phyloP scores from a whole-genome alignment of 2,888 invertebrate genomes.

The Euzophera pinguis region DNA sequence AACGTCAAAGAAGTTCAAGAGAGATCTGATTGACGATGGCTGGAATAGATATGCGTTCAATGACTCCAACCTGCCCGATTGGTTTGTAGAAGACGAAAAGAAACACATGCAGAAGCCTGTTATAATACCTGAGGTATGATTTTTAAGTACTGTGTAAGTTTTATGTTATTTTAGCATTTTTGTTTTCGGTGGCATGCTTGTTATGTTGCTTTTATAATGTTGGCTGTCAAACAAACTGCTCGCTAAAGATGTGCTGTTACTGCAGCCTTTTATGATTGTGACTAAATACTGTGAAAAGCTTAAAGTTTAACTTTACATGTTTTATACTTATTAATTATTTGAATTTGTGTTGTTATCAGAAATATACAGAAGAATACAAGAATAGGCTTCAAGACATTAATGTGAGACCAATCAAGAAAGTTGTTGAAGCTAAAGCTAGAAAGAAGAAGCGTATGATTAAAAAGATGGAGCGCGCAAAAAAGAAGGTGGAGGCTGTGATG shows the following conservation, averaged over 20 bases:
- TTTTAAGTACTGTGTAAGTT: background rate
- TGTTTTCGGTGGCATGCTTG: no score
- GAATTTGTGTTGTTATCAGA: slow-evolving; percentile 57
- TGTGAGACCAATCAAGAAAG: slow-evolving; percentile 97
- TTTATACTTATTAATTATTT: no score
- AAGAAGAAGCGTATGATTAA: slow-evolving; percentile 95
- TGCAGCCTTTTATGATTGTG: no score
- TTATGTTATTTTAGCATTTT: no score
- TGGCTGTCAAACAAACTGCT: no score
- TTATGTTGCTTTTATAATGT: no score
- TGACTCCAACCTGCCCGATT: slow-evolving; percentile 94
- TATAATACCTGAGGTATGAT: slow-evolving; percentile 88
- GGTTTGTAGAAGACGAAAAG: slow-evolving; percentile 97
- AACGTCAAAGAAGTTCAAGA: slow-evolving; percentile 92
- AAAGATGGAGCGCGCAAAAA: slow-evolving; percentile 95
- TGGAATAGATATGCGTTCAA: slow-evolving; percentile 97
- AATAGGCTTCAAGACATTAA: slow-evolving; percentile 92
- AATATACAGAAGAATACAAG: slow-evolving; percentile 91
- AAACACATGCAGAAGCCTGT: slow-evolving; percentile 91
- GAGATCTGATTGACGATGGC: slow-evolving; percentile 93
- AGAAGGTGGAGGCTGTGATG: slow-evolving; percentile 96
- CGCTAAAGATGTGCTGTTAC: no score
- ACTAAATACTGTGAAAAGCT: no score
- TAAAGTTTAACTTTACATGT: no score
- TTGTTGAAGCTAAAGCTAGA: slow-evolving; percentile 97